Percentiles rank a stretch among this genome's conserved stretches.
These are phyloP conservation scores for Ethmia dodecea DNA, from an alignment of 2,888 invertebrate genomes.

Conservation along the genomic window DNA sequence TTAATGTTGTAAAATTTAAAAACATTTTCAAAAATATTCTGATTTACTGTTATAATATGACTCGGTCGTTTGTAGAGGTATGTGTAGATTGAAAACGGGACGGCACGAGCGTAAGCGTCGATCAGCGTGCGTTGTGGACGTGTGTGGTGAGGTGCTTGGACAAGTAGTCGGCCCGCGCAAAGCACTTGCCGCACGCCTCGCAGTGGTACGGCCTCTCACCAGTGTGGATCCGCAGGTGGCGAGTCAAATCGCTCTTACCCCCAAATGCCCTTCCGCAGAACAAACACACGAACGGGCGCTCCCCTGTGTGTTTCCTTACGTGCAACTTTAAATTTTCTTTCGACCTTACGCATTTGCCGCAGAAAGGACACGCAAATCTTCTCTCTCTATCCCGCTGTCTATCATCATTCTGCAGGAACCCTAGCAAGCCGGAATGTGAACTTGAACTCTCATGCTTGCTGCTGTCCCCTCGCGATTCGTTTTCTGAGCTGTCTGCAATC, in stretches of 20 bases:
- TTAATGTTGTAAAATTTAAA: constrained; percentile 66
- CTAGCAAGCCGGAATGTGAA: constrained; percentile 76
- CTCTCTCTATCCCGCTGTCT: constrained; percentile 81
- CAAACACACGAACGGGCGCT: constrained; percentile 92
- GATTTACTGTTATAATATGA: constrained; percentile 60
- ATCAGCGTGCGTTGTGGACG: constrained; percentile 85
- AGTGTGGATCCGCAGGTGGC: constrained; percentile 92
- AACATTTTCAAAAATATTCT: constrained; percentile 73
- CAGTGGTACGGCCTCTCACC: constrained; percentile 94
- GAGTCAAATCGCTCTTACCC: constrained; percentile 91
- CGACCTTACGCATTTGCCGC: constrained; percentile 92
- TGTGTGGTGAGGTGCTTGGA: constrained; percentile 95
- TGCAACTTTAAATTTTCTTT: constrained; percentile 93
- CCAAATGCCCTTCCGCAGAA: constrained; percentile 94
- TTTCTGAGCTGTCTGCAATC: constrained; percentile 73
- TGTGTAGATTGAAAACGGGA: constrained; percentile 40
- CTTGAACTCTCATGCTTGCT: constrained; percentile 74
- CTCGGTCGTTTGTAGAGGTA: constrained; percentile 49
- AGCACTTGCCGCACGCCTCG: constrained; percentile 94
- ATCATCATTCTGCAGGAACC: constrained; percentile 80
- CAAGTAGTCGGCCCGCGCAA: constrained; percentile 92
- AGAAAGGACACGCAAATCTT: constrained; percentile 92
- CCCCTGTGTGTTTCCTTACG: constrained; percentile 91
- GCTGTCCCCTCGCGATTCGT: constrained; percentile 61
- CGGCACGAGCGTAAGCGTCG: constrained; percentile 38